Percentiles rank a stretch among this genome's conserved stretches.
Evolutionary conservation across 2,888 invertebrate species (phyloP).

Genomic region (Pristionchus arcanus): DNA sequence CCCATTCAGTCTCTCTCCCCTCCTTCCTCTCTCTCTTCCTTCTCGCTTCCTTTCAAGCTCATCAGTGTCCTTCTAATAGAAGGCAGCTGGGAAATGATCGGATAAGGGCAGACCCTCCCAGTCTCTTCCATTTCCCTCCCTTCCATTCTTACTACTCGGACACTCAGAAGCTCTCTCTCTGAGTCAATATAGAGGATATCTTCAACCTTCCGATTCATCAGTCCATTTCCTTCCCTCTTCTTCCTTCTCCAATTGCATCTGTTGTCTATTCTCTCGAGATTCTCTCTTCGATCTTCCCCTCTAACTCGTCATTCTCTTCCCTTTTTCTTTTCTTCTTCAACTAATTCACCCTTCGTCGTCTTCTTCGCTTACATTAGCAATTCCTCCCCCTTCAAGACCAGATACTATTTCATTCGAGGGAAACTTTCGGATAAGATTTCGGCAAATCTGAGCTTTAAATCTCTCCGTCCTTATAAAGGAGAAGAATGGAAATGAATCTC

Average conservation of each 20-base stretch:
- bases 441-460: not conserved
- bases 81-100: slow-evolving; percentile 55
- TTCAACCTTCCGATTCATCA: slow-evolving; percentile 28
- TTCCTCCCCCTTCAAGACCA: slow-evolving; percentile 22
- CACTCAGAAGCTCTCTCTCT: not conserved
- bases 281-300: slow-evolving; percentile 32
- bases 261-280: slow-evolving; percentile 47
- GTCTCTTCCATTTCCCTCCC: not conserved
- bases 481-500: slow-evolving; percentile 28
- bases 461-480: slow-evolving; percentile 45
- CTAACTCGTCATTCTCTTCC: slow-evolving; percentile 41
- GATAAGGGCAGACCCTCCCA: slow-evolving; percentile 47
- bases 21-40: slow-evolving; percentile 10
- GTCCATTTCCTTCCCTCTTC: slow-evolving; percentile 49
- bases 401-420: slow-evolving; percentile 18
- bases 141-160: slow-evolving; percentile 42
- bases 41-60: slow-evolving; percentile 42
- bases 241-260: slow-evolving; percentile 43
- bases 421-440: slow-evolving; percentile 48
- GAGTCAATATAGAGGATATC: slow-evolving; percentile 30
- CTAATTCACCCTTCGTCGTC: slow-evolving; percentile 23
- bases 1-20: not conserved
- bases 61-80: slow-evolving; percentile 52
- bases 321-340: not conserved
- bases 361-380: slow-evolving; percentile 23